Base-by-base conservation (phyloP, 2,113 vertebrate species). In the Pao palembangensis region DNA sequence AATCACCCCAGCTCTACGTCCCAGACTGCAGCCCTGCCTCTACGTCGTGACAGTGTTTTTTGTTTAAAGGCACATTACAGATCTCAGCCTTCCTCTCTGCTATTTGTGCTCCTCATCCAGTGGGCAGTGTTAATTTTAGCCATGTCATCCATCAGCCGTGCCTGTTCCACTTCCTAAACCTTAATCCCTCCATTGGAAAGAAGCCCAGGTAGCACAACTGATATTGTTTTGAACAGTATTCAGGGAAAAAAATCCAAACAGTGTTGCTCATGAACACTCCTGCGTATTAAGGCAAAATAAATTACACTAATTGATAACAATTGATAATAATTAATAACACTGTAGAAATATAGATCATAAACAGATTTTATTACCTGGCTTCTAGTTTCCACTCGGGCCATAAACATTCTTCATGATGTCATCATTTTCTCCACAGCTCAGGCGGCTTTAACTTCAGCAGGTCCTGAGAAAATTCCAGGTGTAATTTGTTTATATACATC, bases 51-150 rank as follows among this genome's bases (percentile, higher is more conserved):
- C 20, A 14, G 15, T 31, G 50, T 47, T 31, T 55, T 57, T 51
- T 60, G n/a, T 51, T 71, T 62, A 20, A 14, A 61, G 23, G 50
- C 57, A 42, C 1, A 28, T 49, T 54, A 12, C 41, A 18, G 70
- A 50, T 64, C 71, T 73, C 46, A 61, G 55, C 57, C 68, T 88
- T 83, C 69, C 78, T 73, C 73, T 85, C 61, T 72, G 78, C 80
- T 87, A 87, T 88, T 85, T 85, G 69, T 88, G 80, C 67, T 56
- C 64, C 49, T 81, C 82, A 83, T 83, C 80, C 77, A 84, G 76
- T 67, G 80, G 77, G 63, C 75, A 77, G 64, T 61, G 84, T 84
- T 88, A 82, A 90, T 83, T 88, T 90, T 90, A 90, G 85, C 86
- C 83, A 61, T 61, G 83, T 85, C 85, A 88, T 88, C 83, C 82